Evolutionary conservation across 2,888 invertebrate species (phyloP).

Genomic region (Ectropis crepuscularia): DNA sequence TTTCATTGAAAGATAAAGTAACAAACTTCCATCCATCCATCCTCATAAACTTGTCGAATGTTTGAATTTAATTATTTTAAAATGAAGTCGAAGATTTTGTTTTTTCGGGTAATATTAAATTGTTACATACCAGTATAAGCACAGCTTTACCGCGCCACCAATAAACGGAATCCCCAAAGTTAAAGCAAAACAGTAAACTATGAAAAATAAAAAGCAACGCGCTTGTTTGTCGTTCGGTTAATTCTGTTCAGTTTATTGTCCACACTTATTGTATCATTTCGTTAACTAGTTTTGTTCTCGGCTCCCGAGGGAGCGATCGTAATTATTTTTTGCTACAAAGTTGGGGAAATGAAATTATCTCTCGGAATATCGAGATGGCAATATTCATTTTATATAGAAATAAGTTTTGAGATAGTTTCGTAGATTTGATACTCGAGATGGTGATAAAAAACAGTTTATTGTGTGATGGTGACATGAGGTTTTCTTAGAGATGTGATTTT

Average conservation of each 20-base stretch:
- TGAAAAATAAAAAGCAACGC: conserved; percentile 52
- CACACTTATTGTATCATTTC: conserved; percentile 77
- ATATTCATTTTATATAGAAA: conserved; percentile 27
- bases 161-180: conserved; percentile 36
- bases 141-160: conserved; percentile 17
- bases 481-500: too few relatives aligned
- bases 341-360: conserved; percentile 30
- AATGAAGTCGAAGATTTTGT: too few relatives aligned
- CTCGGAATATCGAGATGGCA: conserved; percentile 22
- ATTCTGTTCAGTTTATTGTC: conserved; percentile 57
- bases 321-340: conserved; percentile 38
- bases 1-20: too few relatives aligned
- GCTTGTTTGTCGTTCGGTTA: conserved; percentile 56
- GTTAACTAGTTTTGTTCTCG: conserved; percentile 65
- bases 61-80: too few relatives aligned
- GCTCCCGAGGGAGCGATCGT: conserved; percentile 32
- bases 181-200: conserved; percentile 35
- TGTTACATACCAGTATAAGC: conserved; percentile 9
- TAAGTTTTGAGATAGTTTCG: conserved; percentile 18
- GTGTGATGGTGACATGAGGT: too few relatives aligned
- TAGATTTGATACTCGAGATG: too few relatives aligned
- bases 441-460: too few relatives aligned
- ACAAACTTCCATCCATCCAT: too few relatives aligned
- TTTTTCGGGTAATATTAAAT: too few relatives aligned
- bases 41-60: too few relatives aligned